Evolutionary conservation across 1,140 invertebrate genomes (phyloP), one percentile per base, ranked within the genome.

Genomic region (Fopius arisanus): DNA sequence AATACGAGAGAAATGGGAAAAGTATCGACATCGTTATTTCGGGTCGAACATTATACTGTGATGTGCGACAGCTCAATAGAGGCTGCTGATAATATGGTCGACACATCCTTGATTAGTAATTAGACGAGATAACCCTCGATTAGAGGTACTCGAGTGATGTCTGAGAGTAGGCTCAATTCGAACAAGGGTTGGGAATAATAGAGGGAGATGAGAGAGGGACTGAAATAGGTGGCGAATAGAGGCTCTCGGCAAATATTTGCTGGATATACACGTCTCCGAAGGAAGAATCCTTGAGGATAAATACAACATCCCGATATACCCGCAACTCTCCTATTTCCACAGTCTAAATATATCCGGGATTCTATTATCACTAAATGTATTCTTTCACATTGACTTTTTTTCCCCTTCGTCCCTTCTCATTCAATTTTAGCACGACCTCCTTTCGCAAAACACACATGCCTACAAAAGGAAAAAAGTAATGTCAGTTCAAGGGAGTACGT

Each of bases 91-190:
- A 62, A 43, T 66, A 37, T 54, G 26, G 12, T 40, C 40, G 70
- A 65, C 70, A 41, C 48, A 51, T 72, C 54, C 76, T 77, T 31
- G 73, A 72, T 73, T 81, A 79, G 72, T 80, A 80, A 81, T 81
- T 79, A 78, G 76, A 48, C 70, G 19, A 59, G 69, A 78, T 75
- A 74, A 75, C 51, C 70, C 67, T 75, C 79, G 79, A 81, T 81
- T 81, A 78, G 72, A 29, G 67, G 23, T 43, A 59, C 65, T 73
- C 66, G 23, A 67, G 67, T 70, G 59, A 62, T 9, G 26, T 28
- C 26, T 28, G 54, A 65, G 62, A 65, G 33, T 68, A 33, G 29
- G 9, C 62, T 31, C 62, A 3, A 62, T 62, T 51, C 19, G 19
- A 51, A 5, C 33, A 48, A 48, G 43, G 6, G 16, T 14, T 19